Base-by-base conservation (phyloP, 64 coral and sea anemone species). In the Trachythela sp. region DNA sequence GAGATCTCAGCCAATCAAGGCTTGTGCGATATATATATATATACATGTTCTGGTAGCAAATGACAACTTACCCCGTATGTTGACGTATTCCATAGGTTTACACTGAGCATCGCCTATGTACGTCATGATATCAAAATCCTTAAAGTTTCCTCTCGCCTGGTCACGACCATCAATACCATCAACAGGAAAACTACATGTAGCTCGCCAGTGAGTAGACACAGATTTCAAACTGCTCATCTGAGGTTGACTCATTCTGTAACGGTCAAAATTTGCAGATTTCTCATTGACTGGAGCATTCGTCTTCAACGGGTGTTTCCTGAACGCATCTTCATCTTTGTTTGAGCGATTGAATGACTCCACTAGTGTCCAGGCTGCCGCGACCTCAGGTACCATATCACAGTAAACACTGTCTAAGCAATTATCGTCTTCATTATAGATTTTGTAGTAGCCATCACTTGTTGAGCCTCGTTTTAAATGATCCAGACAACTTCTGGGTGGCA, bases 61-160 rank as follows among this genome's bases (percentile, higher is more conserved):
- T 27, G 0, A 0, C 17, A 1, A 39, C 1, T 84, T 24, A 24
- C 86, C 86, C 36, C 49, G 86, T 33, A 87, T 87, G 52, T 87
- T 87, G 24, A 87, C 86, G 54, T 87, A 87, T 38, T 87, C 86
- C 31, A 87, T 54, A 1, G 86, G 86, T 64, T 87, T 48, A 67
- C 86, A 87, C 3, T 0, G 37, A 14, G 0, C 6, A 1, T 36
- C 0, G 18, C 86, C 54, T 11, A 64, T 31, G 36, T n/a, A 54
- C 14, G 26, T 40, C 13, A 87, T 37, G 49, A 87, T 87, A 39
- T 87, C 49, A 1, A 87, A 87, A 32, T 87, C 86, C 9, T 54
- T 54, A 37, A 87, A 87, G 14, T 87, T 87, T 7, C 86, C 86
- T 39, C 86, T 87, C 26, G 60, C 35, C 45, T 87, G 54, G 54